Base-by-base conservation (phyloP, 2,113 vertebrate species). In the Megaceryle maxima region DNA sequence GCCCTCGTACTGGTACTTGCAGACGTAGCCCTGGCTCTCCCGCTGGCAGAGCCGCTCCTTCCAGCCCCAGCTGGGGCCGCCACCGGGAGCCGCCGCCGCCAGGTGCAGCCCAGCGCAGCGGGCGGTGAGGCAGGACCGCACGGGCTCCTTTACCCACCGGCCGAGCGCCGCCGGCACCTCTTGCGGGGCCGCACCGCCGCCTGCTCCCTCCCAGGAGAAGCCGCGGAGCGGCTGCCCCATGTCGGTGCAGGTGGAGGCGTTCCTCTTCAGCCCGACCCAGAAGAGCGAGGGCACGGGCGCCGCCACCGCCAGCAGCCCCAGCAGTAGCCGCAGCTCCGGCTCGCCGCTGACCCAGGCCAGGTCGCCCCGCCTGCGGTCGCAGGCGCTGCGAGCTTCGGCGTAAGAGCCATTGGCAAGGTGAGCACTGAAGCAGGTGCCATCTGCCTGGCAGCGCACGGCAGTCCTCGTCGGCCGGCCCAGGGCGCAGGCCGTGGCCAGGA, bases 341-440 rank as follows among this genome's bases (percentile, higher is more conserved):
- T 83, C 78, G 7, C 73, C 69, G 43, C 35, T 93, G n/a, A 95
- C 88, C 2, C 97, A 96, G 83, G 97, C 97, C 83, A 98, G 96
- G 22, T 31, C 6, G 59, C 97, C 97, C 13, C 89, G 83, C 5
- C 88, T 88, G 69, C 50, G 59, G 15, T 3, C 53, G 92, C 98
- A 98, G 91, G 87, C 96, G 44, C 84, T 78, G 69, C 94, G 50
- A 4, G 97, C 98, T 6, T 77, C 90, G 60, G 3, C 9, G 37
- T 96, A 88, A 39, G 96, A 86, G 63, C 72, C 39, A 53, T 85
- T 90, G 43, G 91, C 93, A 16, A 96, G 74, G 72, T 98, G 97
- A 68, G 93, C 85, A 74, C 97, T 98, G 94, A 98, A 98, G 90
- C 98, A 98, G 84, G 91, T 66, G 51, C 97, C 97, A 4, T 92